phyloP scores from a whole-genome alignment of 37 sponge, comb jelly and placozoan species.

The Ianthella basta region DNA sequence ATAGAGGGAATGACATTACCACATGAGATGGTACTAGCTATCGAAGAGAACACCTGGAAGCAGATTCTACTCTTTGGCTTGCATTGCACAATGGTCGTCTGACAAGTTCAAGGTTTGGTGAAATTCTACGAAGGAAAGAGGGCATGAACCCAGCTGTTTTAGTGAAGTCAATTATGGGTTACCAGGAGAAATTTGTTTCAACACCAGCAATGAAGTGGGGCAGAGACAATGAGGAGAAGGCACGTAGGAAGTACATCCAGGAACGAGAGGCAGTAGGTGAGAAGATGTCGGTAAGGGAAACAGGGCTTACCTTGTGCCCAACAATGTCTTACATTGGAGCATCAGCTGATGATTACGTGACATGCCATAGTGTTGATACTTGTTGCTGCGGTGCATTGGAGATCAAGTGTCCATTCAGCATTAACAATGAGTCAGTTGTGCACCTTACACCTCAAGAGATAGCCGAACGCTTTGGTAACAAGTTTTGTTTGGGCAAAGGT shows the following conservation, averaged over 20 bases:
- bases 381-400: conserved; percentile 17
- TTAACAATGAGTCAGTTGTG: neutral
- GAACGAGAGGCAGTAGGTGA: conserved; percentile 14
- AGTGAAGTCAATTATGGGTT: conserved; percentile 19
- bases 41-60: neutral
- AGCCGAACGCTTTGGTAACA: conserved; percentile 13
- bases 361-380: conserved; percentile 11
- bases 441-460: neutral
- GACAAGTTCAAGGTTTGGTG: conserved; percentile 18
- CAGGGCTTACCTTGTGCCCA: neutral
- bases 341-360: conserved; percentile 15
- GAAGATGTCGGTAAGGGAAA: conserved; percentile 1
- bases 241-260: neutral
- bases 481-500: conserved; percentile 1
- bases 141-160: neutral
- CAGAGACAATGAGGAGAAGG: conserved; percentile 14
- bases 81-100: conserved; percentile 8
- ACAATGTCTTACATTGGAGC: conserved; percentile 22
- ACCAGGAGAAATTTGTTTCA: neutral
- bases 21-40: neutral
- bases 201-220: conserved; percentile 23
- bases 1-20: neutral
- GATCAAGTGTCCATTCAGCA: conserved; percentile 1
- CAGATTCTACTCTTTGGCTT: neutral
- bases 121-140: neutral